These are phyloP conservation scores for Diplolepis rosae DNA, from an alignment of 2,888 invertebrate genomes.

Conservation along the genomic window DNA sequence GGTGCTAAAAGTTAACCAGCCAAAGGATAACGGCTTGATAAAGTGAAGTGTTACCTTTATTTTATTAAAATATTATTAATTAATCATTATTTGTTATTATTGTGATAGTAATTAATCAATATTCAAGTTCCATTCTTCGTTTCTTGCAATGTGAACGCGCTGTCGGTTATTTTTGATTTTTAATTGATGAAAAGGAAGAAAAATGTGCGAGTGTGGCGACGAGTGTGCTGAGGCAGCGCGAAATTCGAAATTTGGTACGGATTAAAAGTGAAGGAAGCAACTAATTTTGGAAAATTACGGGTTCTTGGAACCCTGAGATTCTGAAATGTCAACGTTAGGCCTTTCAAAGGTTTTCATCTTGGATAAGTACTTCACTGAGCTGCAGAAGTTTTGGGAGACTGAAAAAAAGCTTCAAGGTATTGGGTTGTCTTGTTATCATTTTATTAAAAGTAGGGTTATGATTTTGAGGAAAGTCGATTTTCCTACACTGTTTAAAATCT, in stretches of 20 bases:
- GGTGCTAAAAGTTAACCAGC: background rate
- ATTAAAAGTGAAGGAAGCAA: constrained; percentile 1
- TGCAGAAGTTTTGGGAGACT: constrained; percentile 97
- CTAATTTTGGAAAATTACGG: constrained; percentile 16
- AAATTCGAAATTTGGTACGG: constrained; percentile 33
- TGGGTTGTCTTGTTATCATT: too few relatives aligned
- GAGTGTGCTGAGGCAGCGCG: constrained; percentile 61
- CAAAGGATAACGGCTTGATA: background rate
- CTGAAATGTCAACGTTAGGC: constrained; percentile 93
- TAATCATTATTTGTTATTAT: background rate
- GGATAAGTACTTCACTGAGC: constrained; percentile 97
- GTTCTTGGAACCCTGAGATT: constrained; percentile 26
- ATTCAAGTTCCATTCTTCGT: background rate
- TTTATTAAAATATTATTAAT: background rate
- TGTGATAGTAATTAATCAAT: background rate
- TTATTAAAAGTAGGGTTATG: too few relatives aligned
- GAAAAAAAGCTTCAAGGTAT: constrained; percentile 97
- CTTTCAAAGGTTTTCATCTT: constrained; percentile 97
- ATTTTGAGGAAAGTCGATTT: too few relatives aligned
- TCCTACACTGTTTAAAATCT: too few relatives aligned
- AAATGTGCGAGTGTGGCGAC: constrained; percentile 69
- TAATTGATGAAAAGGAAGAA: constrained; percentile 6
- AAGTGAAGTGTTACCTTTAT: constrained; percentile 29
- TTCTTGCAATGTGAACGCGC: background rate
- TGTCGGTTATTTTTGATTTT: constrained; percentile 29